Conservation (phyloP, 1,140 invertebrate genomes). For the Rhagoletis pomonella region DNA sequence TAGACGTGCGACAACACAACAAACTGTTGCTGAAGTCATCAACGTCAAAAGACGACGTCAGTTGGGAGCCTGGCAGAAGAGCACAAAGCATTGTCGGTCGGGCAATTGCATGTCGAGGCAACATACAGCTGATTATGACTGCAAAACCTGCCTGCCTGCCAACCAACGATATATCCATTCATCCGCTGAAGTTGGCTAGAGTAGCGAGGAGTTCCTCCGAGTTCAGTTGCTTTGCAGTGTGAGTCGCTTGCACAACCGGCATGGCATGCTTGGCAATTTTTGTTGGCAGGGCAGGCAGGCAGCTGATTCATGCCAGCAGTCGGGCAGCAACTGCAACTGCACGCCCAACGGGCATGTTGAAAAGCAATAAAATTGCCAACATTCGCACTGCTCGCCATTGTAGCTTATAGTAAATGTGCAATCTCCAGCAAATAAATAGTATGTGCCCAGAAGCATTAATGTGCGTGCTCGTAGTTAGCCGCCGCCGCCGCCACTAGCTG, state of each 20-base stretch:
- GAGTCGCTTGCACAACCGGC: background rate
- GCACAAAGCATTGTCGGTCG: slow-evolving; percentile 9
- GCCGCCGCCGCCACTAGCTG: background rate
- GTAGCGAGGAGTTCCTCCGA: background rate
- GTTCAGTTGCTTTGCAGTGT: background rate
- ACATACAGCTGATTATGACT: slow-evolving; percentile 6
- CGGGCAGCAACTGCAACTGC: background rate
- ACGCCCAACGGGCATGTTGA: background rate
- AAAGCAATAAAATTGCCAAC: slow-evolving; percentile 28
- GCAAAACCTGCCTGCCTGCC: background rate
- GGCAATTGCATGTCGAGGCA: background rate
- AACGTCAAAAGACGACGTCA: slow-evolving; percentile 12
- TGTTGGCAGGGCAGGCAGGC: background rate
- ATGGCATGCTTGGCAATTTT: background rate
- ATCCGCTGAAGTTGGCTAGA: background rate
- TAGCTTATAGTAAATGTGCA: background rate
- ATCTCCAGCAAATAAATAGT: background rate
- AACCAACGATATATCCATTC: background rate
- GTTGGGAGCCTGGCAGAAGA: slow-evolving; percentile 10
- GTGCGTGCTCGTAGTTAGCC: slow-evolving; percentile 8
- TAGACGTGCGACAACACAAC: background rate
- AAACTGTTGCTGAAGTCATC: slow-evolving; percentile 37
- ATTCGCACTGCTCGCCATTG: background rate
- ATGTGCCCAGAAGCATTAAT: background rate
- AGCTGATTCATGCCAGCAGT: background rate